Evolutionary conservation across 2,113 vertebrate species (phyloP), one percentile per base, ranked within the genome.

Genomic region (Brachyhypopomus gauderio): DNA sequence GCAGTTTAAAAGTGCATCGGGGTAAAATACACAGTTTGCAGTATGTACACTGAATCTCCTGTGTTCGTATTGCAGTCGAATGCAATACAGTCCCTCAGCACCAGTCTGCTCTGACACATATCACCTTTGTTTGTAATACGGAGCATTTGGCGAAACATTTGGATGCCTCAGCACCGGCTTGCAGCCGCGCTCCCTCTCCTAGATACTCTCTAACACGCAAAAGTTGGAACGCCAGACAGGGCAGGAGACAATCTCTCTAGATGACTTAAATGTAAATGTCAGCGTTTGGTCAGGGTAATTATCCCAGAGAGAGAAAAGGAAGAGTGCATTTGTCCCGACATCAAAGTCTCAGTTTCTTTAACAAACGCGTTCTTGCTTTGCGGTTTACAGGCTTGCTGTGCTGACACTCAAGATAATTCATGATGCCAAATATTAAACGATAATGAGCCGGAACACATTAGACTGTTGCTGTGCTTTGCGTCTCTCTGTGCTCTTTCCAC

Each of bases 231-330:
- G 62, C 25, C 62, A 64, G 23, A 23, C 62, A 25, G 62, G 1
- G 62, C 62, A 25, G 14, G 62, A 64, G 62, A 25, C 62, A 64
- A 64, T 64, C 62, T 64, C 62, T 64, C 23, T 16, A 27, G 62
- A 12, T 64, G 22, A 64, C 27, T 23, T 64, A 30, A 64, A 64
- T 27, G 62, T 64, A 64, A 64, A 64, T 64, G 12, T 64, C 62
- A 64, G 25, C 16, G 62, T 64, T 64, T 64, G 27, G 62, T 64
- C 62, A 27, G 62, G 62, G 62, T 23, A 64, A 64, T 64, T 27
- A 64, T 23, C 62, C 62, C 22, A 27, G 62, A 64, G 23, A 64
- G 23, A 27, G 59, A 23, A 30, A 27, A 64, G 23, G 23, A 64
- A 64, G 23, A 64, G 62, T 30, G 62, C 62, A 27, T 64, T 22